These are phyloP conservation scores for Dendrocopos noguchii DNA, from an alignment of 2,113 vertebrate genomes.

Conservation along the genomic window DNA sequence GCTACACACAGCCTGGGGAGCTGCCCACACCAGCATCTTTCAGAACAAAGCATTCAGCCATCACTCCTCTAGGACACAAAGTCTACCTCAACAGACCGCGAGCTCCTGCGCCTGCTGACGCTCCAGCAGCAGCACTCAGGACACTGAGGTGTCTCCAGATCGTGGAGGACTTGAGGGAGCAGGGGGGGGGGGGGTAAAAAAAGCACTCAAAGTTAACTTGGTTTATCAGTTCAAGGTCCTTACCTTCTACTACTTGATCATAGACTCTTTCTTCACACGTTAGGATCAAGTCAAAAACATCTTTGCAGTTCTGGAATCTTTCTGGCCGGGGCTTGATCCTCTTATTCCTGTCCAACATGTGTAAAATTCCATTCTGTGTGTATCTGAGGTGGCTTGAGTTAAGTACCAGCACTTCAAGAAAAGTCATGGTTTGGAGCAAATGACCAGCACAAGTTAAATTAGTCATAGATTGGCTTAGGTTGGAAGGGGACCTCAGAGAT, in stretches of 20 bases:
- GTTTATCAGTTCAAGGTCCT: constrained; percentile 62
- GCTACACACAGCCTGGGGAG: background rate
- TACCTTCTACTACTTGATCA: constrained; percentile 98
- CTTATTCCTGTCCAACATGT: constrained; percentile 99
- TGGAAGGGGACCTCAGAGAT: too few species aligned
- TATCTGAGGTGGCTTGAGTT: constrained; percentile 86
- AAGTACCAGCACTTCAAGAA: constrained; percentile 80
- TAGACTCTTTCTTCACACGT: constrained; percentile 98
- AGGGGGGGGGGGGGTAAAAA: rapidly evolving
- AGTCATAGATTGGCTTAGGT: too few species aligned
- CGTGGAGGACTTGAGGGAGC: background rate
- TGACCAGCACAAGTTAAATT: background rate
- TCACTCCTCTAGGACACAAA: background rate
- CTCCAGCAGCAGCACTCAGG: background rate
- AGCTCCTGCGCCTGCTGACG: background rate
- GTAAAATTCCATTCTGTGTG: constrained; percentile 98
- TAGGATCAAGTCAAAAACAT: constrained; percentile 96
- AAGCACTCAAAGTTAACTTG: background rate
- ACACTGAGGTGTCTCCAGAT: constrained; percentile 18
- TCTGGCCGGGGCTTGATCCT: constrained; percentile 96
- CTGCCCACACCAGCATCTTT: background rate
- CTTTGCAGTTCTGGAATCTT: constrained; percentile 96
- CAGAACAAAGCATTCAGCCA: background rate
- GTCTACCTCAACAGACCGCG: rapidly evolving
- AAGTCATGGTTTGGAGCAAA: constrained; percentile 21